Percentiles rank a stretch among this genome's conserved stretches.
phyloP scores from a whole-genome alignment of 2,113 vertebrate genomes.

The Promerops cafer region DNA sequence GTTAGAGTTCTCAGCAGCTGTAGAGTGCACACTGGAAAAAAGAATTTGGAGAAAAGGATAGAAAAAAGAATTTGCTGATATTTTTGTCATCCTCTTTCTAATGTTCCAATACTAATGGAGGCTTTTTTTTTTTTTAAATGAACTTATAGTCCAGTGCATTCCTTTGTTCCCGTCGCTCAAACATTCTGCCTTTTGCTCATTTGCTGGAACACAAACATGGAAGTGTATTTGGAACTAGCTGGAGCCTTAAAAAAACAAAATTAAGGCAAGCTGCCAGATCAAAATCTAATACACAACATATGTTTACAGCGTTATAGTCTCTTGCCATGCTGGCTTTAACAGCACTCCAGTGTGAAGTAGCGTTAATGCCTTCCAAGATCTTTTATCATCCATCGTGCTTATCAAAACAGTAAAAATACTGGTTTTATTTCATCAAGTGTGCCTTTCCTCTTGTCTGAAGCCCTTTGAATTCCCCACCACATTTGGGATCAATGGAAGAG shows the following conservation, averaged over 20 bases:
- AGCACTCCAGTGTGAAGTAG: conserved; percentile 29
- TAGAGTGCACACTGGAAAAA: background rate
- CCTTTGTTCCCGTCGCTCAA: background rate
- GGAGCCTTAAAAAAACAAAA: conserved; percentile 40
- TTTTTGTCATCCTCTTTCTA: conserved; percentile 9
- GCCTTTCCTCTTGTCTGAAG: conserved; percentile 35
- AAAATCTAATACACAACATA: conserved; percentile 61
- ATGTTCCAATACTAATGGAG: background rate
- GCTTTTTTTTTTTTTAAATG: background rate
- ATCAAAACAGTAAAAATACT: conserved; percentile 29
- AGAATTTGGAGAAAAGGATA: background rate
- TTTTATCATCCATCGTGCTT: conserved; percentile 25
- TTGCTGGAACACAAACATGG: conserved; percentile 42
- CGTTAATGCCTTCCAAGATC: conserved; percentile 54
- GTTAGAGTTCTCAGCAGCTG: background rate
- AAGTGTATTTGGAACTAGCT: conserved; percentile 45
- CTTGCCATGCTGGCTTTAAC: conserved; percentile 48
- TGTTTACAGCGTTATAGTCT: conserved; percentile 41
- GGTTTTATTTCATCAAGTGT: background rate
- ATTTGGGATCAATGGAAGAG: background rate
- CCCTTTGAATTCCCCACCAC: background rate
- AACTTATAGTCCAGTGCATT: background rate
- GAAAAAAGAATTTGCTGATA: background rate
- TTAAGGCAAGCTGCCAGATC: conserved; percentile 64
- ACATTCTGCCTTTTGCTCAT: background rate